Conservation (phyloP, 2,797 vertebrate genomes). For the Brachymystax lenok region DNA sequence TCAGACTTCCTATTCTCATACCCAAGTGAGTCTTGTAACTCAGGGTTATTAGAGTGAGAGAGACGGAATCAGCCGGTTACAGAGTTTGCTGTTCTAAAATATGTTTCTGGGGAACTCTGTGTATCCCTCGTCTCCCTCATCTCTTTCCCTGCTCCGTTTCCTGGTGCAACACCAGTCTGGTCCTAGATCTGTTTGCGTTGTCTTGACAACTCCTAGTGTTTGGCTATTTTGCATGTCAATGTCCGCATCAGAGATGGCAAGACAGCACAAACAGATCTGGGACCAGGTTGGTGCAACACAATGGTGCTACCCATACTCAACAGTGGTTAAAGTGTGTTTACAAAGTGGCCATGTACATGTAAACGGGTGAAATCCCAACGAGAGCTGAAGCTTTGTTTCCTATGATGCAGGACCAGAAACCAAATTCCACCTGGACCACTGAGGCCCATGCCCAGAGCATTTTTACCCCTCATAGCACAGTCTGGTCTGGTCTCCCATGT, state of each 20-base stretch:
- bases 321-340: neutral
- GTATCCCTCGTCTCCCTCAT: conserved; percentile 3
- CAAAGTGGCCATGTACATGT: neutral
- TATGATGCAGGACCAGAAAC: neutral
- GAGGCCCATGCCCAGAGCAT: neutral
- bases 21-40: conserved; percentile 2
- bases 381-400: neutral
- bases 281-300: neutral
- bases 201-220: no score
- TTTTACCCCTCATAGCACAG: conserved; percentile 5
- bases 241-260: no score
- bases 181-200: no score
- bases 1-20: conserved; percentile 14
- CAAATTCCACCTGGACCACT: neutral
- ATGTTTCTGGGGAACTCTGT: conserved; percentile 15
- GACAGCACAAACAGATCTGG: no score
- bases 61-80: neutral
- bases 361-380: neutral
- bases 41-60: conserved; percentile 22
- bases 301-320: neutral
- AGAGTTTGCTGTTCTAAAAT: conserved; percentile 32
- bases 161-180: neutral
- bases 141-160: neutral
- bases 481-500: conserved; percentile 49
- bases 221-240: no score